A percentile compares a stretch with the other conserved stretches of the same genome.
Evolutionary conservation across 2,797 vertebrate genomes (phyloP).

Genomic region (Notamacropus eugenii): DNA sequence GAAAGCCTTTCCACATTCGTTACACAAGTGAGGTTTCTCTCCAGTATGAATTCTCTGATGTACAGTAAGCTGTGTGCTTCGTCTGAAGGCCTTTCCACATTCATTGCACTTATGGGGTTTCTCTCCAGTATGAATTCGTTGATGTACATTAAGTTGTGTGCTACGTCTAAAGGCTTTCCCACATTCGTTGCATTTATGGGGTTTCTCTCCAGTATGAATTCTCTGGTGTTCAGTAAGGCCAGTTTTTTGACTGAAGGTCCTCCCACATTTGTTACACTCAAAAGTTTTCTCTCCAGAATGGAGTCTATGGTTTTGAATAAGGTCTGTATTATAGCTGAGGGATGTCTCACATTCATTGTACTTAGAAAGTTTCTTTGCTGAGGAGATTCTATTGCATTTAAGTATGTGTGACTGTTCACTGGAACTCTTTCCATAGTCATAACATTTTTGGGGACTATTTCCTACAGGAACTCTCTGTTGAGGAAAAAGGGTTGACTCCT

Average conservation of each 20-base stretch:
- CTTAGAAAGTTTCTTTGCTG: not conserved
- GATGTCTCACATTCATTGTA: not conserved
- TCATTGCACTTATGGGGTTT: not conserved
- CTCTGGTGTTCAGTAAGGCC: not conserved
- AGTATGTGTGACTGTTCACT: not conserved
- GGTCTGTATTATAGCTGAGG: not conserved
- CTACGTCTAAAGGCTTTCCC: slow-evolving; percentile 49
- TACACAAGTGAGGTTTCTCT: slow-evolving; percentile 68
- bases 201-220: not conserved
- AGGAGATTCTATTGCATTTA: not conserved
- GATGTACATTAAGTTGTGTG: slow-evolving; percentile 51
- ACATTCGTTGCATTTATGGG: not conserved
- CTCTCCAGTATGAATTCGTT: not conserved
- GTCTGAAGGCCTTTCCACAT: slow-evolving; percentile 44
- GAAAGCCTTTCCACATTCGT: slow-evolving; percentile 73
- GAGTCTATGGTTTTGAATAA: not conserved
- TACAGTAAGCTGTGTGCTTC: slow-evolving; percentile 45
- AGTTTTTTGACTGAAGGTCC: not conserved
- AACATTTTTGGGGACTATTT: not conserved
- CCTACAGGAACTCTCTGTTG: not conserved
- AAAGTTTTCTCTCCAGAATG: not conserved
- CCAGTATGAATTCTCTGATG: slow-evolving; percentile 54
- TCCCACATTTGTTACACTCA: not conserved
- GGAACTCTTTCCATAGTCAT: not conserved
- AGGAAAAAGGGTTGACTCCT: not conserved